A percentile compares a stretch with the other conserved stretches of the same genome.
phyloP scores from a whole-genome alignment of 1,140 invertebrate species.

The Meloidogyne exigua region DNA sequence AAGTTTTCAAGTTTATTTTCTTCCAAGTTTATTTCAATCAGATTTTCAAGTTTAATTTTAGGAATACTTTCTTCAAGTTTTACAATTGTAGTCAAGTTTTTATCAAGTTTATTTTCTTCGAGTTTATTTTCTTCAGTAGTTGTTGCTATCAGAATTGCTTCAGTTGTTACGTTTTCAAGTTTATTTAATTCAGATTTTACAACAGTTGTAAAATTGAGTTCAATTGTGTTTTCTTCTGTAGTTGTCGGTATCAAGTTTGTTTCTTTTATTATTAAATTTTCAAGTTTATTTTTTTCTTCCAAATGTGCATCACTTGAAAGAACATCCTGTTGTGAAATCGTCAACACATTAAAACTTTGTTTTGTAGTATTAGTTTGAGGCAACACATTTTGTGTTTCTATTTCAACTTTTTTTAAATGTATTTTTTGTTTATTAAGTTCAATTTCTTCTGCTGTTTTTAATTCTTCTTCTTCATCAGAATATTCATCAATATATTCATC shows the following conservation, averaged over 20 bases:
- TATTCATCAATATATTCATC: conserved; percentile 3
- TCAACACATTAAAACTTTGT: too few species aligned
- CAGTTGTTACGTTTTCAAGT: background rate
- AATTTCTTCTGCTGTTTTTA: background rate
- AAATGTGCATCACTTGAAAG: too few species aligned
- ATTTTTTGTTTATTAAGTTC: background rate
- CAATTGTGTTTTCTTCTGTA: too few species aligned
- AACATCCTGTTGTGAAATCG: too few species aligned
- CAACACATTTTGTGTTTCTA: background rate
- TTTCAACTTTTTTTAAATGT: background rate
- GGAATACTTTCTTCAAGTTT: too few species aligned
- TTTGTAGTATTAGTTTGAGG: too few species aligned
- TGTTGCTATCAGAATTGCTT: background rate
- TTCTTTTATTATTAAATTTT: background rate
- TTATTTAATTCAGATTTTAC: too few species aligned
- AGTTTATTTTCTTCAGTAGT: background rate
- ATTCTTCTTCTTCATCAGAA: conserved; percentile 4
- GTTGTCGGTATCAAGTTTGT: background rate
- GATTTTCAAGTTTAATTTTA: too few species aligned
- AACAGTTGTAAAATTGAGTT: too few species aligned
- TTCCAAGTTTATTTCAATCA: background rate
- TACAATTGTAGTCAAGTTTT: too few species aligned
- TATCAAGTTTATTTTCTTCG: background rate
- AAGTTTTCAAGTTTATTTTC: background rate
- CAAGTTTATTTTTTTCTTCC: too few species aligned